Evolutionary conservation across 2,113 vertebrate species (phyloP), one percentile per base, ranked within the genome.

Genomic region (Leptosomus discolor): DNA sequence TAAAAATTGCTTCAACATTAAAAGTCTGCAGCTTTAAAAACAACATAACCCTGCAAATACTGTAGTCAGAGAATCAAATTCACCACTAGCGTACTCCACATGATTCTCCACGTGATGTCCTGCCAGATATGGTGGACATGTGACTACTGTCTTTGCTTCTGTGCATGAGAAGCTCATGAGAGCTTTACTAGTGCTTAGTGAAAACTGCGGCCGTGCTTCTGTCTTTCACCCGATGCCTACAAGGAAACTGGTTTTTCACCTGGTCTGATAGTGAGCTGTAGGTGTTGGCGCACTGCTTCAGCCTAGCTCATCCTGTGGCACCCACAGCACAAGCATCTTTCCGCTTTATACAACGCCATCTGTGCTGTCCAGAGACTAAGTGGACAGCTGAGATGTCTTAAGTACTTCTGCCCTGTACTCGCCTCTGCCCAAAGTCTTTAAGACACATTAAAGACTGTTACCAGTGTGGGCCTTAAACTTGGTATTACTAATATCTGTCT

Each of bases 1-100:
- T 94, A 88, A 94, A 84, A 94, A 94, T 82, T 88, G 36, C 69
- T 96, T 94, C 78, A 86, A 89, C 82, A 24, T 87, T 64, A 90
- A 43, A 82, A 91, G 61, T 43, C 73, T 82, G 60, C 56, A 83
- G 48, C 78, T 86, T 96, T 88, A 68, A 88, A 95, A 79, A 39
- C 70, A 77, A 76, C 58, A 57, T 88, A 78, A 77, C 69, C 60
- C 79, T 3, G 3, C 26, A 91, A 90, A 71, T 56, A n/a, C 11
- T 39, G 22, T 20, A 73, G 56, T 57, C 29, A 76, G 91, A 67
- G 64, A 65, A 43, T 22, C 60, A 80, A 56, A 79, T 74, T 75
- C 50, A 86, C 58, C 13, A 24, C 29, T 68, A 34, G 56, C 17
- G 27, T 46, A 53, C 77, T 36, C 32, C 43, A 43, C 3, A 12